phyloP scores from a whole-genome alignment of 2,888 invertebrate genomes.

The Coronaproctus castanopsis region DNA sequence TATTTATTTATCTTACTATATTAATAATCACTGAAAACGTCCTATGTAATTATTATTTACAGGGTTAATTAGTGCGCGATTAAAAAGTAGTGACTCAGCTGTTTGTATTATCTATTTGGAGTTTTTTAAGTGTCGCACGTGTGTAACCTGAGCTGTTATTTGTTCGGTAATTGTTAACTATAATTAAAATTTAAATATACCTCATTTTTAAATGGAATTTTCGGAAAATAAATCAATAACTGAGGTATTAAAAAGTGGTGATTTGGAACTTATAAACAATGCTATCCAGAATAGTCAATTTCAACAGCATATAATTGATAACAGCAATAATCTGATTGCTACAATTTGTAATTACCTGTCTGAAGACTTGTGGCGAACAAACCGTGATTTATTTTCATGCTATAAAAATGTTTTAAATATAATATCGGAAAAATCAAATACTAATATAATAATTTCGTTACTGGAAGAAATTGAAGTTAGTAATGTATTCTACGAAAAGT shows the following conservation, averaged over 20 bases:
- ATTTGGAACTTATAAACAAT: neutral
- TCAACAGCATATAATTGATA: neutral
- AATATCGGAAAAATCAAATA: neutral
- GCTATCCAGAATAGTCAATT: neutral
- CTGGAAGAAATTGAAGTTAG: slow-evolving; percentile 7
- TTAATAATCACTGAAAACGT: neutral
- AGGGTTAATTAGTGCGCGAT: neutral
- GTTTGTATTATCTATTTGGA: no score
- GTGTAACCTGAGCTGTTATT: no score
- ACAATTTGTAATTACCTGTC: neutral
- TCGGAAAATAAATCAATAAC: neutral
- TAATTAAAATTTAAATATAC: no score
- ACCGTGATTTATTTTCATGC: neutral
- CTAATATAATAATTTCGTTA: neutral
- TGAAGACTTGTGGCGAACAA: neutral
- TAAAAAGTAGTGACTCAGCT: neutral
- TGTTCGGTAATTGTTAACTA: no score
- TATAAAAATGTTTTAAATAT: slow-evolving; percentile 6
- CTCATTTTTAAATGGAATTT: no score
- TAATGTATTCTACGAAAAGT: neutral
- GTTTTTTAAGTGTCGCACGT: no score
- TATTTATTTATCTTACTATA: neutral
- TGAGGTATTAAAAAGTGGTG: neutral
- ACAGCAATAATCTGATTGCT: neutral
- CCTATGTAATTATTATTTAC: neutral